Evolutionary conservation across 2,797 vertebrate species (phyloP).

Genomic region (Liparis tanakae): DNA sequence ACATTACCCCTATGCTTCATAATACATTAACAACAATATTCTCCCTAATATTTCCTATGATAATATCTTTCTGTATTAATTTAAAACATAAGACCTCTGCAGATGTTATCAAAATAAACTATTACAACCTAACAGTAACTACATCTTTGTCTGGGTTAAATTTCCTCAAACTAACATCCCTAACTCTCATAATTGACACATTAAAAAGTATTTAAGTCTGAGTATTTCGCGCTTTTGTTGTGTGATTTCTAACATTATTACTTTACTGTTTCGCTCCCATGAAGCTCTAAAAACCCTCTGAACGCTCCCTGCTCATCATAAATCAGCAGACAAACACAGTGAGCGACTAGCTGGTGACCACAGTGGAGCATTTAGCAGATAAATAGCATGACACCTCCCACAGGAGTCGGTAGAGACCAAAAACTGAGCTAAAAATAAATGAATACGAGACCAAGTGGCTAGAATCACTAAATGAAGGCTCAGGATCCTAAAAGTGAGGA

Average conservation of each 20-base stretch:
- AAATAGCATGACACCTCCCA: constrained; percentile 2
- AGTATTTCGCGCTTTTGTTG: background rate
- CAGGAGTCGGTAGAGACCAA: background rate
- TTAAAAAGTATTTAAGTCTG: background rate
- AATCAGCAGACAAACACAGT: constrained; percentile 2
- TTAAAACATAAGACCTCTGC: too few species aligned
- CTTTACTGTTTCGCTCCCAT: constrained; percentile 5
- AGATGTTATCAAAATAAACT: too few species aligned
- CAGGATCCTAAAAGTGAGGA: background rate
- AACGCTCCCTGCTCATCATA: background rate
- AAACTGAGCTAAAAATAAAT: constrained; percentile 7
- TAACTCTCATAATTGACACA: background rate
- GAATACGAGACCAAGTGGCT: background rate
- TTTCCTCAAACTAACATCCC: background rate
- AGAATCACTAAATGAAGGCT: constrained; percentile 1
- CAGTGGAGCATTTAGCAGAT: background rate
- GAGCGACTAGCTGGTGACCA: constrained; percentile 8
- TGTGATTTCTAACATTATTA: background rate
- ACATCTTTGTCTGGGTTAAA: background rate
- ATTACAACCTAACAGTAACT: too few species aligned
- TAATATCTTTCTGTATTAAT: too few species aligned
- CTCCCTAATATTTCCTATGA: too few species aligned
- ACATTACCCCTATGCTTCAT: too few species aligned
- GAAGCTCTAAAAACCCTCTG: constrained; percentile 5
- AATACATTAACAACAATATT: too few species aligned